A percentile compares a stretch with the other conserved stretches of the same genome.
phyloP scores from a whole-genome alignment of 2,888 invertebrate genomes.

The Acheta domesticus region DNA sequence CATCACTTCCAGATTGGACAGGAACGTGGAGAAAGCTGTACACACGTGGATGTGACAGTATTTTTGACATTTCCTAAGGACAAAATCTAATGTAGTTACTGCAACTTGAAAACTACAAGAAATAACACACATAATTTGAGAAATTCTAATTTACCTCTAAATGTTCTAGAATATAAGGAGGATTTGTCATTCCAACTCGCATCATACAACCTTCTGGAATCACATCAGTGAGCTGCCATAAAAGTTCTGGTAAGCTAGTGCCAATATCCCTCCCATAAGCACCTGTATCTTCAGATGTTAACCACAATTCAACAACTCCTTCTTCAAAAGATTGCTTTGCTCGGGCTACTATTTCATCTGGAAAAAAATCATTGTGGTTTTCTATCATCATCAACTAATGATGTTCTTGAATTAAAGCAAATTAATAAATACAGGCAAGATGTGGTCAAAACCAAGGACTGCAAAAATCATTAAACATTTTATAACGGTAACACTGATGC shows the following conservation, averaged over 20 bases:
- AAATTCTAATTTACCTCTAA: conserved; percentile 54
- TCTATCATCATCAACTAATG: no score
- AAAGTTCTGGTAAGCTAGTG: conserved; percentile 77
- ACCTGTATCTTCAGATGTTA: conserved; percentile 97
- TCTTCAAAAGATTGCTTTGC: conserved; percentile 84
- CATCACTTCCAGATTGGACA: conserved; percentile 96
- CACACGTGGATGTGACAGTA: conserved; percentile 82
- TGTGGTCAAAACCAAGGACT: no score
- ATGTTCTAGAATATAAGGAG: conserved; percentile 95
- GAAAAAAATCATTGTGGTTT: conserved; percentile 29
- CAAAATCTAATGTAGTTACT: conserved; percentile 21
- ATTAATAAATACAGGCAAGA: no score
- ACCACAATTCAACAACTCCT: conserved; percentile 94
- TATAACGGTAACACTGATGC: no score
- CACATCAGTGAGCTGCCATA: conserved; percentile 78
- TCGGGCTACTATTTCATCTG: conserved; percentile 79
- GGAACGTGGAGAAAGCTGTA: conserved; percentile 97
- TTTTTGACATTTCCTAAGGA: conserved; percentile 71
- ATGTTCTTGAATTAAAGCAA: no score
- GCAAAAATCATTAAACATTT: no score
- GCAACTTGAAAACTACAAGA: background rate
- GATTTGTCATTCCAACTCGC: conserved; percentile 96
- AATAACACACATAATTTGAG: background rate
- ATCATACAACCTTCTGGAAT: conserved; percentile 73
- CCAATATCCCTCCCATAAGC: conserved; percentile 96